Base-by-base conservation (phyloP, 2,797 vertebrate genomes). In the Coreius guichenoti region DNA sequence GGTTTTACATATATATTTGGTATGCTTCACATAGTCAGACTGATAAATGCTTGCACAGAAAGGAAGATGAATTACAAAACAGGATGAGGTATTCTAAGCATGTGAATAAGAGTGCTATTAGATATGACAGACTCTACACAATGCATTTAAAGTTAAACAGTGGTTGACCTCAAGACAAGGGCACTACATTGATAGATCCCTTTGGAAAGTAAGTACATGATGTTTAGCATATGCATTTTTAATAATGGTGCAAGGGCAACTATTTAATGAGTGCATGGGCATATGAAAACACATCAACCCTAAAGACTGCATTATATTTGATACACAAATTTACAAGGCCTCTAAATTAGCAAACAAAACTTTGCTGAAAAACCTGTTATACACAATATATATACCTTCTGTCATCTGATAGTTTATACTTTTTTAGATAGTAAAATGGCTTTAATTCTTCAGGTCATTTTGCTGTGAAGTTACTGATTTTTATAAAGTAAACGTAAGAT, bases 81-180 rank as follows among this genome's bases (percentile, higher is more conserved):
- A 31, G 1, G n/a, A 23, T 3, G 17, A 43, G 23, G 33, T 19
- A 29, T 61, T 61, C 67, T 23, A 17, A 21, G 58, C 17, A 79
- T 65, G 56, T 1, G 11, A 31, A 47, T 21, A 11, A 21, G 26
- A 47, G n/a, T 1, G 3, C 17, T 29, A 13, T n/a, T 63, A 79
- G 39, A 79, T 65, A 79, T 47, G 58, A 65, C 58, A 47, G 17
- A 8, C n/a, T 12, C 9, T 61, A 11, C 51, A 56, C 8, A 14
- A 36, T 43, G 75, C 56, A 65, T 80, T 65, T 65, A 7, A 47
- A 79, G 58, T 31, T 65, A 43, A 61, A 78, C 56, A 45, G 36
- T 29, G 11, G 39, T 31, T 65, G 58, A 80, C 16, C 58, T 65
- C 77, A 80, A 79, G 39, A 65, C 16, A 79, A 80, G 58, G 26